These are phyloP conservation scores for Rhea pennata DNA, from an alignment of 2,113 vertebrate species.

Conservation along the genomic window DNA sequence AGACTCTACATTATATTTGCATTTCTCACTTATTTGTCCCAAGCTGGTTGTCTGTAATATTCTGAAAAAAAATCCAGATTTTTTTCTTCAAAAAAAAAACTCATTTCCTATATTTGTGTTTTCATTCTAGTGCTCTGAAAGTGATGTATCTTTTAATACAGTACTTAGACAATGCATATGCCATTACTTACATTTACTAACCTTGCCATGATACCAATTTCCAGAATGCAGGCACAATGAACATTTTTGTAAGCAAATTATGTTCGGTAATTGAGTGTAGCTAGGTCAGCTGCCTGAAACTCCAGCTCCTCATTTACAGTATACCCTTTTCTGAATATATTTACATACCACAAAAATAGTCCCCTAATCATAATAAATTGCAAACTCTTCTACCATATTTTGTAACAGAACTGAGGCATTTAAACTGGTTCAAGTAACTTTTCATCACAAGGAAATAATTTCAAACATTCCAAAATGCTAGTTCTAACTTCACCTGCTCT, in stretches of 20 bases:
- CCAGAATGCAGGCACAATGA: background rate
- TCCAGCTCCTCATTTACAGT: background rate
- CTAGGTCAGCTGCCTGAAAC: background rate
- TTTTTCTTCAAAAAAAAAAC: background rate
- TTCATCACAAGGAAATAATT: background rate
- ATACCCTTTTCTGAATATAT: conserved; percentile 11
- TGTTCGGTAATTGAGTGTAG: background rate
- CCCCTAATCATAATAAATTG: background rate
- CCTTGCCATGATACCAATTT: background rate
- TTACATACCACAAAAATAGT: conserved; percentile 37
- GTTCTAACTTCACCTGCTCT: background rate
- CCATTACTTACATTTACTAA: background rate
- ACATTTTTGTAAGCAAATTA: background rate
- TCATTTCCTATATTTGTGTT: background rate
- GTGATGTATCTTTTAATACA: background rate
- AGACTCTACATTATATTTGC: background rate
- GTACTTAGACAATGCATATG: background rate
- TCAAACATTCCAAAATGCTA: background rate
- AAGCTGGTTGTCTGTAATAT: background rate
- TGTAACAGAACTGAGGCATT: background rate
- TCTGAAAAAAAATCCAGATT: background rate
- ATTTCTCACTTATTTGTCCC: background rate
- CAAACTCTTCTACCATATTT: background rate
- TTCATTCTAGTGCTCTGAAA: background rate
- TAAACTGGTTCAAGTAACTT: background rate